These are phyloP conservation scores for Xenopus borealis DNA, from an alignment of 2,113 vertebrate genomes.

Conservation along the genomic window DNA sequence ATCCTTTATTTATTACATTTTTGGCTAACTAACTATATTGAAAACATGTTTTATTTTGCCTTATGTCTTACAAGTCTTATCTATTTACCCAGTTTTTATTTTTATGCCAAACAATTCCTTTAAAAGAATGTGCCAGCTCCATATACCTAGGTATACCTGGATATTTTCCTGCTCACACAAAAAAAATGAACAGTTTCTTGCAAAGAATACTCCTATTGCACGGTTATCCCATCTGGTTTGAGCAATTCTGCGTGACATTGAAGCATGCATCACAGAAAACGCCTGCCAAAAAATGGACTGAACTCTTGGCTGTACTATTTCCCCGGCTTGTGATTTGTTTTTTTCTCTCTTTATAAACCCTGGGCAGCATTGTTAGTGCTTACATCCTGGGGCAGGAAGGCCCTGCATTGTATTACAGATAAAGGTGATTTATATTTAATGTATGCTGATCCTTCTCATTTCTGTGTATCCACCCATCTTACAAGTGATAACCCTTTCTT, in stretches of 20 bases:
- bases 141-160: too few relatives aligned
- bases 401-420: conserved; percentile 28
- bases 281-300: conserved; percentile 15
- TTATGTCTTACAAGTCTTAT: too few relatives aligned
- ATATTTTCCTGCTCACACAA: too few relatives aligned
- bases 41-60: too few relatives aligned
- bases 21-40: too few relatives aligned
- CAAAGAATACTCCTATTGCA: neutral
- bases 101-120: too few relatives aligned
- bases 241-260: conserved; percentile 11
- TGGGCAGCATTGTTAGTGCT: neutral
- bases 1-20: too few relatives aligned
- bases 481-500: conserved; percentile 34
- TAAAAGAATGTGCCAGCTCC: too few relatives aligned
- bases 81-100: too few relatives aligned
- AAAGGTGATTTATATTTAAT: conserved; percentile 19
- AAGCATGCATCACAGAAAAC: neutral
- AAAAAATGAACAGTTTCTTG: too few relatives aligned
- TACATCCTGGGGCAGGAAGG: conserved; percentile 36
- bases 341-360: neutral
- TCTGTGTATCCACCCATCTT: conserved; percentile 31
- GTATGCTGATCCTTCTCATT: conserved; percentile 1
- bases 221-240: neutral
- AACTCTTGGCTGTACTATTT: conserved; percentile 32
- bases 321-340: conserved; percentile 14